Base-by-base conservation (phyloP, 92 coral and sea anemone genomes). In the Galaxea fascicularis region DNA sequence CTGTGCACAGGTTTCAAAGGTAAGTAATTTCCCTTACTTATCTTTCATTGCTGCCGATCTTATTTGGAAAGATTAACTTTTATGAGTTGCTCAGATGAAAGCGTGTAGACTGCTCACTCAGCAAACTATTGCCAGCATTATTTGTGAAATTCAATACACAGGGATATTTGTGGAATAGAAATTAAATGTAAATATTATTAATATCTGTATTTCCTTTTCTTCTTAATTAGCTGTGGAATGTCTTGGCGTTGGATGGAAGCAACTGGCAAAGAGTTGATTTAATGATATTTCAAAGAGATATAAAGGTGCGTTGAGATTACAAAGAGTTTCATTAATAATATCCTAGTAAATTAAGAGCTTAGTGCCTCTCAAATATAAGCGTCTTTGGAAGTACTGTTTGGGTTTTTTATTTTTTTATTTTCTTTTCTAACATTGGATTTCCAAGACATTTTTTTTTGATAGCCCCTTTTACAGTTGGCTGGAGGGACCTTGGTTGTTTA, bases 211-310 rank as follows among this genome's bases (percentile, higher is more conserved):
- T 28, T 85, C 75, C 11, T 76, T 75, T 86, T 30, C 52, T 41
- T 82, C 11, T 63, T 71, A 35, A 82, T 11, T 59, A 96, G 98
- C 90, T 96, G 74, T 96, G 98, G 98, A 96, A 96, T 91, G 98
- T 96, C 26, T 74, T 96, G 86, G 98, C 98, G 18, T 80, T 96
- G 65, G 98, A 96, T 89, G 98, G 98, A 41, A 96, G 98, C 90
- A 96, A 96, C 90, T 96, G 98, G 98, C 98, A 96, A 63, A 92
- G 98, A 76, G 98, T 96, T 24, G 91, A 94, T 83, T 90, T 96
- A 44, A 94, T 96, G 93, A 98, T 93, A 39, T 96, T 96, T 82
- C 98, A 96, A 89, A 90, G 91, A 84, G 98, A 94, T 65, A 96
- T 96, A 76, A 95, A 95, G 94, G 98, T 96, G 88, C 39, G 0